Percentiles rank a stretch among this genome's conserved stretches.
Evolutionary conservation across 2,797 vertebrate species (phyloP).

Genomic region (Limnodromus scolopaceus): DNA sequence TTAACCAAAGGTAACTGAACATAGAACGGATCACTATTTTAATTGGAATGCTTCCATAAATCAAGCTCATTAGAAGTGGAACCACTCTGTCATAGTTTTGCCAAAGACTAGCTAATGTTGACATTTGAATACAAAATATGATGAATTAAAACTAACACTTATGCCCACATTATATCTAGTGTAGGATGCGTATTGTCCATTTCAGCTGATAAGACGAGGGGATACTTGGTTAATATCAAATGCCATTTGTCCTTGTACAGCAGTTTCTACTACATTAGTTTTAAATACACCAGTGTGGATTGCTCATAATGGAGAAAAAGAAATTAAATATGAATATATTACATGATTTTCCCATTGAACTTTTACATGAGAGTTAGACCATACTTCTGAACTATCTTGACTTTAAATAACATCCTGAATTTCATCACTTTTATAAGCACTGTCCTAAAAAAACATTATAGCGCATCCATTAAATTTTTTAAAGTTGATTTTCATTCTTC

Average conservation of each 20-base stretch:
- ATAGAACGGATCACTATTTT: neutral
- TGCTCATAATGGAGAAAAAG: constrained; percentile 57
- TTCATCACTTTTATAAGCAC: constrained; percentile 29
- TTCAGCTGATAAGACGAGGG: neutral
- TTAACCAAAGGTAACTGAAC: neutral
- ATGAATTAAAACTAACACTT: neutral
- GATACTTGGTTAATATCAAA: neutral
- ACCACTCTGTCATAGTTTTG: neutral
- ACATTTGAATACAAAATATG: neutral
- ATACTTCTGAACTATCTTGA: constrained; percentile 4
- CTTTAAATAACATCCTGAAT: constrained; percentile 53
- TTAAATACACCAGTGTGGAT: constrained; percentile 37
- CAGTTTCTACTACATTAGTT: constrained; percentile 48
- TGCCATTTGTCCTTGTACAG: constrained; percentile 36
- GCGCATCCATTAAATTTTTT: constrained; percentile 19
- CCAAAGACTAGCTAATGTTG: neutral
- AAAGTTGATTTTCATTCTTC: constrained; percentile 53
- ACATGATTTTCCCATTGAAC: constrained; percentile 65
- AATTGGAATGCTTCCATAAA: neutral
- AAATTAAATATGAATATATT: constrained; percentile 64
- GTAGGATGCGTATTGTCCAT: neutral
- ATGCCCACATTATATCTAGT: neutral
- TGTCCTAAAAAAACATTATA: constrained; percentile 45
- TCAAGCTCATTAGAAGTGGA: neutral
- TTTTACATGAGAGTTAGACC: constrained; percentile 14